A percentile compares a stretch with the other conserved stretches of the same genome.
Evolutionary conservation across 2,113 vertebrate genomes (phyloP).

Genomic region (Lycocorax pyrrhopterus): DNA sequence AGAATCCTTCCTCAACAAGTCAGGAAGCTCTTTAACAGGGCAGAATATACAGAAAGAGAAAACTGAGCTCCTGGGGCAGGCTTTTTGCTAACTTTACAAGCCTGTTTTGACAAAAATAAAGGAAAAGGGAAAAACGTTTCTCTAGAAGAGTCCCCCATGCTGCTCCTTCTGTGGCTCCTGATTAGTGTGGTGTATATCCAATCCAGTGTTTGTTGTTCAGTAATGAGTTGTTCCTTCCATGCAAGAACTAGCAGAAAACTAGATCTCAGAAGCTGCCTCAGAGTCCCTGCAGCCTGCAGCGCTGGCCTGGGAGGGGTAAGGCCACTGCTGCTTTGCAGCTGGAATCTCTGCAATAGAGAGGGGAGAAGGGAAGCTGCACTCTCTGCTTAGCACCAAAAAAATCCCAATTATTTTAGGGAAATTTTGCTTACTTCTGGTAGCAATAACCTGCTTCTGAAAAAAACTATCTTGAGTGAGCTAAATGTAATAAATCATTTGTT

Average conservation of each 20-base stretch:
- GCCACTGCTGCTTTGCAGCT: background rate
- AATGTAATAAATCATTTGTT: background rate
- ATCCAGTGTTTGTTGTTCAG: background rate
- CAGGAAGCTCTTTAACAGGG: background rate
- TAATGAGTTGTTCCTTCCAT: background rate
- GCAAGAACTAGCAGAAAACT: background rate
- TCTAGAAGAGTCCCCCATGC: background rate
- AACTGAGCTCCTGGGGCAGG: background rate
- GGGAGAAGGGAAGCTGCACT: background rate
- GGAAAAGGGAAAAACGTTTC: background rate
- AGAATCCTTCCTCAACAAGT: background rate
- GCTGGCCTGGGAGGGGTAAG: background rate
- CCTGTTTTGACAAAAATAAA: background rate
- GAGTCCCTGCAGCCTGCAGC: background rate
- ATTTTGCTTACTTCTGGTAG: background rate
- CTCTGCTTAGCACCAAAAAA: background rate
- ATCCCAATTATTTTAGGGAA: background rate
- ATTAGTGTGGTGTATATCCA: background rate
- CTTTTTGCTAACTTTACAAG: background rate
- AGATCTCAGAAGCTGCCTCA: background rate
- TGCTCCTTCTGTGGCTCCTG: background rate
- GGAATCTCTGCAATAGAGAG: background rate
- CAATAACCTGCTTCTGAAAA: background rate
- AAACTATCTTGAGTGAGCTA: background rate
- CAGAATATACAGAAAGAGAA: background rate